These are phyloP conservation scores for Leucoptera coffeella DNA, from an alignment of 2,888 invertebrate species.

Conservation along the genomic window DNA sequence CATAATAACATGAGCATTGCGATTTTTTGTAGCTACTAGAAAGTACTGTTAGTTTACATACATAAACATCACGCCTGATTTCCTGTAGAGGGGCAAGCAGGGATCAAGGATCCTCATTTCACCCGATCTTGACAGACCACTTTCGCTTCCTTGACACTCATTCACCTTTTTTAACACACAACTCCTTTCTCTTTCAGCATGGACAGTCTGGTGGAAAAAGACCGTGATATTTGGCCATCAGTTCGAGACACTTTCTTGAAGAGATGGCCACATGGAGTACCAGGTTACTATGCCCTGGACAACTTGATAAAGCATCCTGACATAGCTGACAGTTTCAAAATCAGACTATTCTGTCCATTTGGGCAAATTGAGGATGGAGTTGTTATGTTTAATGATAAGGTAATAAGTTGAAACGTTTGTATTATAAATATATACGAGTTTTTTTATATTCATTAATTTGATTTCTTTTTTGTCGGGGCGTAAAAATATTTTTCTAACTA, in stretches of 20 bases:
- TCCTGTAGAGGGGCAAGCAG: too few relatives aligned
- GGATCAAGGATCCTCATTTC: too few relatives aligned
- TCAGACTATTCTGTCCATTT: conserved; percentile 5
- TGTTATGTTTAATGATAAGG: conserved; percentile 4
- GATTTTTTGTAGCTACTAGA: too few relatives aligned
- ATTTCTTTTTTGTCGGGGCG: too few relatives aligned
- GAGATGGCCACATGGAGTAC: conserved; percentile 3
- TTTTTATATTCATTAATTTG: background rate
- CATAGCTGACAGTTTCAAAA: background rate
- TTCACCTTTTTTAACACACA: too few relatives aligned
- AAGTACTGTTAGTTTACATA: too few relatives aligned
- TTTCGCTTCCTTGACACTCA: too few relatives aligned
- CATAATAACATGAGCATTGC: too few relatives aligned
- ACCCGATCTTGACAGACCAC: too few relatives aligned
- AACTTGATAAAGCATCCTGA: conserved; percentile 1
- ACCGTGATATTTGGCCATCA: conserved; percentile 4
- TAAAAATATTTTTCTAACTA: too few relatives aligned
- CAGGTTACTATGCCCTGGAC: conserved; percentile 5
- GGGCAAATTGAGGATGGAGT: conserved; percentile 3
- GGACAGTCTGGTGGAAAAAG: conserved; percentile 4
- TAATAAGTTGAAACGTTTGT: background rate
- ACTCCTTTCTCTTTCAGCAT: too few relatives aligned
- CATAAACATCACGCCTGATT: too few relatives aligned
- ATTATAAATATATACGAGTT: background rate
- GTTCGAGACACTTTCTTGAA: conserved; percentile 1